Evolutionary conservation across 2,113 vertebrate species (phyloP), one percentile per base, ranked within the genome.

Genomic region (Cryptotis parvus): DNA sequence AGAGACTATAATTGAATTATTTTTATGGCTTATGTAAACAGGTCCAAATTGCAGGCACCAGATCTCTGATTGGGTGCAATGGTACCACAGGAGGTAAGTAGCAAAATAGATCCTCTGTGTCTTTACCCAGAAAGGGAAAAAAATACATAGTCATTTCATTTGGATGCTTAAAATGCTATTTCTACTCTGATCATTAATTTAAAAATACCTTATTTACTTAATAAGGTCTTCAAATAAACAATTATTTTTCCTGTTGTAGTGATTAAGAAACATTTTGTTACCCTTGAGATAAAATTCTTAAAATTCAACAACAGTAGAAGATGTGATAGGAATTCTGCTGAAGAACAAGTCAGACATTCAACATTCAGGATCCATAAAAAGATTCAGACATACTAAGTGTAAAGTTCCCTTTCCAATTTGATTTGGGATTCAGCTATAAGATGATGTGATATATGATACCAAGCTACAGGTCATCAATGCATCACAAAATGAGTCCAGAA

Each of bases 51-150:
- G 61, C 16, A 63, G 63, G 0, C 72, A 49, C 61, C 89, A 86
- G 41, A 33, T 72, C 78, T 69, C 35, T 10, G 4, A 33, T 7
- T 15, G 68, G 84, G 91, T 93, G 94, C 93, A 97, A 96, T 97
- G 94, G 92, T 95, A 93, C 94, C 88, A 73, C 63, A 93, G 20
- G 95, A 76, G 18, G 76, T 90, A n/a, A n/a, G n/a, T 76, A 83
- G 37, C 65, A 77, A 49, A 41, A 86, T 6, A 58, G 72, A 80
- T 1, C 37, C 65, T 92, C 66, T 74, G 79, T 80, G 74, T 18
- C 73, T 80, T 90, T 39, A 63, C 20, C 63, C 63, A 27, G 29
- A 22, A 69, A 0, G 0, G 33, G n/a, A 84, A 94, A 91, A 92
- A 35, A 31, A 10, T 68, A 82, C 89, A 90, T 18, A 86, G 65